Conservation (phyloP, 2,888 invertebrate species). For the Dastarcus helophoroides region DNA sequence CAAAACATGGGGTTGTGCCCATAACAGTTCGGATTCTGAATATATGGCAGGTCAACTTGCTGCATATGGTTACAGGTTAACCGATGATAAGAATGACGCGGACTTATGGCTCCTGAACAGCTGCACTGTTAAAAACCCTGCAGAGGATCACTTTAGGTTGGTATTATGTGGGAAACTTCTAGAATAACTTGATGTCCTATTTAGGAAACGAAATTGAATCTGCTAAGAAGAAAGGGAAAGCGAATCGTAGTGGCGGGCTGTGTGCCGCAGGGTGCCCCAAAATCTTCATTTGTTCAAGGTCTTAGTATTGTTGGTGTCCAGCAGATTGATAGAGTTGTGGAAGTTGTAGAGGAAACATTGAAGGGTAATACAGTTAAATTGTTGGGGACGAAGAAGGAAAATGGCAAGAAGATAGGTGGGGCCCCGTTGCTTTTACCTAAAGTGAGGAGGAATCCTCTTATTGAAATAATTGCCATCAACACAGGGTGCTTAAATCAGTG, state of each 20-base stretch:
- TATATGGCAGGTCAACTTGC: constrained; percentile 96
- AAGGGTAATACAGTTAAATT: constrained; percentile 56
- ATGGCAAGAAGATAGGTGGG: constrained; percentile 74
- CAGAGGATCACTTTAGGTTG: constrained; percentile 84
- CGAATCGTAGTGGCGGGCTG: constrained; percentile 94
- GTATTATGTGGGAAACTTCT: background rate
- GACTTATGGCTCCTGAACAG: constrained; percentile 94
- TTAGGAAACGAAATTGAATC: constrained; percentile 7
- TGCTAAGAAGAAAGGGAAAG: constrained; percentile 55
- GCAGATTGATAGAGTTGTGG: constrained; percentile 94
- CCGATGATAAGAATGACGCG: constrained; percentile 67
- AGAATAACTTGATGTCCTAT: background rate
- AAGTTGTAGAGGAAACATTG: constrained; percentile 94
- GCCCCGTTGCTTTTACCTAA: constrained; percentile 84
- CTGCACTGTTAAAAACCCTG: constrained; percentile 96
- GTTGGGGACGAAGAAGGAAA: constrained; percentile 69
- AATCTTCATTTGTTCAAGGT: constrained; percentile 56
- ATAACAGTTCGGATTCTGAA: constrained; percentile 95
- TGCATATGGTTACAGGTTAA: constrained; percentile 75
- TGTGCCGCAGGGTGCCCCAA: constrained; percentile 88
- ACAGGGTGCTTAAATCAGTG: constrained; percentile 97
- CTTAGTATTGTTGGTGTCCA: constrained; percentile 95
- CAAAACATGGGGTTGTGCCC: constrained; percentile 97
- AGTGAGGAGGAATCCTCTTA: constrained; percentile 86
- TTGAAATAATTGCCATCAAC: constrained; percentile 95